Evolutionary conservation across 2,888 invertebrate species (phyloP).

Genomic region (Tryphoninae sp.): DNA sequence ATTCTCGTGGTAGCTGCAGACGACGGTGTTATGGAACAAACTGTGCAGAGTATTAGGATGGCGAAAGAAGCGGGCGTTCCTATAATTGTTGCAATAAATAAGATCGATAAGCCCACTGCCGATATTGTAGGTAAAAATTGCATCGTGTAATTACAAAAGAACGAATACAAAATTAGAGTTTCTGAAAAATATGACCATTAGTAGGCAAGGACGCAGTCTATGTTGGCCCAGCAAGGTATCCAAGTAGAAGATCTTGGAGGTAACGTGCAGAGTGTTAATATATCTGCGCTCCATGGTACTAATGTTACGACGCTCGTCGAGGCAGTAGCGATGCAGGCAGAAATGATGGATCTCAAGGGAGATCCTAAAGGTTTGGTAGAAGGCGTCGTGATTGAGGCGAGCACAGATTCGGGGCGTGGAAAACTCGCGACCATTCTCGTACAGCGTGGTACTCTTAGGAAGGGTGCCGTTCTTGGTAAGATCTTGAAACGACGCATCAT

Average conservation of each 20-base stretch:
- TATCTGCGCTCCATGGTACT: conserved; percentile 93
- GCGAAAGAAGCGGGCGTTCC: conserved; percentile 92
- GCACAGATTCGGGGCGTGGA: conserved; percentile 86
- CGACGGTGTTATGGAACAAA: conserved; percentile 99
- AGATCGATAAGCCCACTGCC: conserved; percentile 96
- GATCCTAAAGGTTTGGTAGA: conserved; percentile 93
- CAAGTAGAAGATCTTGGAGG: conserved; percentile 94
- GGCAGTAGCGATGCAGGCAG: conserved; percentile 91
- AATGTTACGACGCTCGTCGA: conserved; percentile 92
- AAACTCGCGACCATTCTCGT: conserved; percentile 84
- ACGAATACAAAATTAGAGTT: neutral
- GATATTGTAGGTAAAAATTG: conserved; percentile 88
- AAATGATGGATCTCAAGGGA: conserved; percentile 92
- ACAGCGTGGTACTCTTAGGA: conserved; percentile 84
- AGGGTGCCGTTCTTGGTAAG: conserved; percentile 82
- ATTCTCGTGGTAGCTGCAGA: conserved; percentile 98
- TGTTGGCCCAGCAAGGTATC: conserved; percentile 90
- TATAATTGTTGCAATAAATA: conserved; percentile 98
- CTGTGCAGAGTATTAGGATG: conserved; percentile 94
- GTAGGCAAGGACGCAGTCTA: conserved; percentile 88
- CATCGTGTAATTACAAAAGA: neutral
- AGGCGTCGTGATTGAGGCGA: conserved; percentile 95
- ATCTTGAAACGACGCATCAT: conserved; percentile 73
- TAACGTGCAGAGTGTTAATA: conserved; percentile 93
- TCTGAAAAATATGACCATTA: conserved; percentile 46